These are phyloP conservation scores for Montipora capitata DNA, from an alignment of 92 coral and sea anemone genomes.

Conservation along the genomic window DNA sequence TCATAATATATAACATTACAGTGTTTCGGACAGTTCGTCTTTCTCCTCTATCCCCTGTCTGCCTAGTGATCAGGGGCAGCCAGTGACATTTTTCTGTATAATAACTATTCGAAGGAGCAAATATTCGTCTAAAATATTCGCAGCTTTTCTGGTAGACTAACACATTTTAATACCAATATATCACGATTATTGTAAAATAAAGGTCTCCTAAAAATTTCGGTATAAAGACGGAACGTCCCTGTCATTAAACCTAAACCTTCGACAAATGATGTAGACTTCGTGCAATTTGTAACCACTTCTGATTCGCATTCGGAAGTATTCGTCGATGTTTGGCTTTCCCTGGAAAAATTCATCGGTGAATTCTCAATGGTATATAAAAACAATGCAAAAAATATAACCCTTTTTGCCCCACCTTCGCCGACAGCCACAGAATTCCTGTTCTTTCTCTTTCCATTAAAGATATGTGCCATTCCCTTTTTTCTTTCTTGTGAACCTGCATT, in stretches of 20 bases:
- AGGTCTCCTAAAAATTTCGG: conserved; percentile 19
- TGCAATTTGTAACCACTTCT: neutral
- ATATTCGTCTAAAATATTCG: conserved; percentile 24
- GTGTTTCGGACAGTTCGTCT: conserved; percentile 1
- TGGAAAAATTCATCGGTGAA: neutral
- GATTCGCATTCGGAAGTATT: neutral
- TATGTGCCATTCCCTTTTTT: conserved; percentile 24
- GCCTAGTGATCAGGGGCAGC: conserved; percentile 17
- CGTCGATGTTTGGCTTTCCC: conserved; percentile 1
- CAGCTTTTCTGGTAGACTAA: conserved; percentile 4
- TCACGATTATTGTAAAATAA: neutral
- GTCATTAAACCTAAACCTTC: neutral
- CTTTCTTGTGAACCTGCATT: conserved; percentile 9
- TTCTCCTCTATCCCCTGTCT: conserved; percentile 12
- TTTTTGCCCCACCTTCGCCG: conserved; percentile 26
- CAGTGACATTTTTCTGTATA: conserved; percentile 25
- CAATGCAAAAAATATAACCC: neutral
- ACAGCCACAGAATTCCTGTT: conserved; percentile 23
- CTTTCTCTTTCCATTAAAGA: conserved; percentile 40
- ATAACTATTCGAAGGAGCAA: conserved; percentile 15
- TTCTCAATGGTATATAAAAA: neutral
- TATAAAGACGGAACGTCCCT: conserved; percentile 4
- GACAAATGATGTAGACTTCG: neutral
- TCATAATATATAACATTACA: conserved; percentile 13
- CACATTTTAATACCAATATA: conserved; percentile 20